phyloP scores from a whole-genome alignment of 1,140 invertebrate genomes.

The Eciton burchellii region DNA sequence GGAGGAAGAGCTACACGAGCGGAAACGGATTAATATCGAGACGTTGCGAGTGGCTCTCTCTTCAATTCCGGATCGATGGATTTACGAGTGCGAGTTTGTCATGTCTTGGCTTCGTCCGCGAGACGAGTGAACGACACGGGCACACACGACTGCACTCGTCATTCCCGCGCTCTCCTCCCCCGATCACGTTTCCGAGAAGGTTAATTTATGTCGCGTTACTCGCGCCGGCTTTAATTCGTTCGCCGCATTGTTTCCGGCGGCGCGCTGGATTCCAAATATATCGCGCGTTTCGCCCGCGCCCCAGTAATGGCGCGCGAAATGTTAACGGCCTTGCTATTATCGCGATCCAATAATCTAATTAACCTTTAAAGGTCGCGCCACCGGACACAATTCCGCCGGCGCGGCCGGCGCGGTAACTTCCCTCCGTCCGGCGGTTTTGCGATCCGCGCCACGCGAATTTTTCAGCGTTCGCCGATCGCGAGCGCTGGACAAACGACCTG shows the following conservation, averaged over 20 bases:
- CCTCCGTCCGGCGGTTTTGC: neutral
- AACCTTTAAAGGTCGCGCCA: constrained; percentile 50
- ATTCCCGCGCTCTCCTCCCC: neutral
- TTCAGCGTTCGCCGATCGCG: neutral
- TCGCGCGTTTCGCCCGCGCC: constrained; percentile 27
- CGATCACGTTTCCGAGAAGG: constrained; percentile 34
- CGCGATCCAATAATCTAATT: constrained; percentile 55
- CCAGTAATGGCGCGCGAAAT: constrained; percentile 46
- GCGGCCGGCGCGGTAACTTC: neutral
- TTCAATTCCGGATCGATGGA: neutral
- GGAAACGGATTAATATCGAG: constrained; percentile 68
- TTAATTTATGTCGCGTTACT: constrained; percentile 74
- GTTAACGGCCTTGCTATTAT: constrained; percentile 41
- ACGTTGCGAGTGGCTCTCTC: constrained; percentile 38
- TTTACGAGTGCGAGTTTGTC: neutral
- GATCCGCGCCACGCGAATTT: neutral
- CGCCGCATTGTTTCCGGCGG: constrained; percentile 51
- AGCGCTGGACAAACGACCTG: neutral
- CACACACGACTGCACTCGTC: neutral
- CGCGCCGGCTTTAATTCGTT: constrained; percentile 59
- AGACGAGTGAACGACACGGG: neutral
- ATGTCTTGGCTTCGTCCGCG: neutral
- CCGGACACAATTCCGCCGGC: constrained; percentile 15
- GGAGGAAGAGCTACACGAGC: constrained; percentile 44
- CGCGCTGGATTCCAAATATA: constrained; percentile 19